These are phyloP conservation scores for Odontomyia ornata DNA, from an alignment of 2,888 invertebrate genomes.

Conservation along the genomic window DNA sequence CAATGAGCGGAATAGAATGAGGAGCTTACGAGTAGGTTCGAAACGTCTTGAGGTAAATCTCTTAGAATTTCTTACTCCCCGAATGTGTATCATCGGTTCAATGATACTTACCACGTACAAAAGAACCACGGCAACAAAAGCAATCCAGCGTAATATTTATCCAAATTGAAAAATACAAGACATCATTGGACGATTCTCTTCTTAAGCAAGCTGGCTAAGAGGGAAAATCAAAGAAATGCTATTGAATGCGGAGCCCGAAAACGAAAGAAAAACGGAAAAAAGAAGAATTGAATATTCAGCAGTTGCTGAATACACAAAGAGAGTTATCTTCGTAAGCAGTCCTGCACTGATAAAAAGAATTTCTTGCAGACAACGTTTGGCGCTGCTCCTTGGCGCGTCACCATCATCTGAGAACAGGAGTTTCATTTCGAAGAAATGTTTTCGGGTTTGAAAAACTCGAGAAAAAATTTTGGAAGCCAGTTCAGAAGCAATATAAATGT, in stretches of 20 bases:
- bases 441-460: not conserved
- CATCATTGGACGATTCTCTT: not conserved
- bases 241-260: not conserved
- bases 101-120: not conserved
- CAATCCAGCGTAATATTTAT: constrained; percentile 12
- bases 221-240: constrained; percentile 16
- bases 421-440: not conserved
- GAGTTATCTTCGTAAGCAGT: constrained; percentile 27
- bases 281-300: constrained; percentile 42
- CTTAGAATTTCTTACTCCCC: constrained; percentile 18
- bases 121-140: constrained; percentile 21
- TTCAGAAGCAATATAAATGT: constrained; percentile 5
- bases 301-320: constrained; percentile 40
- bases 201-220: not conserved
- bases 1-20: not conserved
- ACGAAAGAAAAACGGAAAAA: constrained; percentile 8
- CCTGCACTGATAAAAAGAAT: constrained; percentile 9
- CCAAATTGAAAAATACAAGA: constrained; percentile 1
- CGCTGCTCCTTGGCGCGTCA: not conserved
- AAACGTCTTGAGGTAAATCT: constrained; percentile 7
- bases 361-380: not conserved
- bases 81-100: constrained; percentile 6
- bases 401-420: not conserved
- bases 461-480: not conserved
- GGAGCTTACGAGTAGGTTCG: not conserved